Evolutionary conservation across 2,113 vertebrate species (phyloP).

Genomic region (Istiophorus platypterus): DNA sequence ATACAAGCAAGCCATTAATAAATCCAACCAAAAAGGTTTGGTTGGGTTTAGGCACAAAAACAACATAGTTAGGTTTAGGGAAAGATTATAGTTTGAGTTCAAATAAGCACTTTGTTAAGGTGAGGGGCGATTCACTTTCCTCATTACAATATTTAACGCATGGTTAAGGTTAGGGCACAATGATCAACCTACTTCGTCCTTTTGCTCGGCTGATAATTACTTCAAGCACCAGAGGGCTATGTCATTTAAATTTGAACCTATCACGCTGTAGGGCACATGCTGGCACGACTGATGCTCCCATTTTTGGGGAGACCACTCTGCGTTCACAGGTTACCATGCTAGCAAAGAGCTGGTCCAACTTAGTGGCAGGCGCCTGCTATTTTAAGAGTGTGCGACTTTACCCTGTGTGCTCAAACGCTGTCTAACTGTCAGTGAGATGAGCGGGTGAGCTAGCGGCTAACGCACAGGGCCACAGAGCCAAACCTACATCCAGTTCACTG

Average conservation of each 20-base stretch:
- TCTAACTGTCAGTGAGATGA: neutral
- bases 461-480: neutral
- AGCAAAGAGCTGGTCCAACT: slow-evolving; percentile 45
- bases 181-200: neutral
- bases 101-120: neutral
- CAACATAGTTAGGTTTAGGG: neutral
- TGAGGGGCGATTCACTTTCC: neutral
- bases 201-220: neutral
- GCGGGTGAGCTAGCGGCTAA: neutral
- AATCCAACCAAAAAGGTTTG: neutral
- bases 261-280: too few relatives aligned
- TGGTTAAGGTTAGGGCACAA: neutral
- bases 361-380: slow-evolving; percentile 23
- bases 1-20: neutral
- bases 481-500: neutral
- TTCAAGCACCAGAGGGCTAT: neutral
- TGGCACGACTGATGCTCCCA: neutral
- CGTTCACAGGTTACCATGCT: neutral
- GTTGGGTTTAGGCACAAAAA: neutral
- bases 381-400: slow-evolving; percentile 24
- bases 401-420: slow-evolving; percentile 20
- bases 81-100: neutral
- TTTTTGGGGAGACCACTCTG: neutral
- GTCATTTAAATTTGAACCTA: neutral
- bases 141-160: neutral